Conservation (phyloP, 2,888 invertebrate species). For the Drosophila greeni region DNA sequence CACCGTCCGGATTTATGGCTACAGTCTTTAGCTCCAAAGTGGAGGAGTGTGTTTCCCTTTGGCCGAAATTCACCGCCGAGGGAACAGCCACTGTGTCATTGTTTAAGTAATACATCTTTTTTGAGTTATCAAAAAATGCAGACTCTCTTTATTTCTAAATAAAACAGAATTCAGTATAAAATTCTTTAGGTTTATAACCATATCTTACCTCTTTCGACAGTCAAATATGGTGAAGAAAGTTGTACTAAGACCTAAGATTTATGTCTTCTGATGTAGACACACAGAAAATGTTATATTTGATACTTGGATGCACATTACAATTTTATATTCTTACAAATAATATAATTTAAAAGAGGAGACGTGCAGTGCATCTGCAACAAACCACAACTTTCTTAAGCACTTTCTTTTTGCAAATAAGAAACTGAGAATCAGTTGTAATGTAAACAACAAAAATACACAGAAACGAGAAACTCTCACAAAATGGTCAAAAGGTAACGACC, state of each 20-base stretch:
- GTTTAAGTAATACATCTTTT: conserved; percentile 31
- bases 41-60: conserved; percentile 29
- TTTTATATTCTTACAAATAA: not conserved
- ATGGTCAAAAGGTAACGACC: conserved; percentile 31
- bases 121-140: not conserved
- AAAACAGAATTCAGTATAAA: not conserved
- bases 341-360: not conserved
- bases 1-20: conserved; percentile 41
- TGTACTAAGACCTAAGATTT: not conserved
- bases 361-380: not conserved
- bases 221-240: conserved; percentile 6
- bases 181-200: not conserved
- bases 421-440: conserved; percentile 28
- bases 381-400: conserved; percentile 31
- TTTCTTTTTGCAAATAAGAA: conserved; percentile 31
- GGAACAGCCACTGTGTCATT: conserved; percentile 29
- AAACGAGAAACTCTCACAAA: conserved; percentile 9
- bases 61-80: conserved; percentile 20
- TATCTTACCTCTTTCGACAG: not conserved
- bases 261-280: conserved; percentile 7
- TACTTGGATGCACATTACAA: not conserved
- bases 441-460: conserved; percentile 27
- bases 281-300: conserved; percentile 2
- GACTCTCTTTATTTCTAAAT: no score
- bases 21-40: conserved; percentile 42